These are phyloP conservation scores for Drosophila borborema DNA, from an alignment of 2,888 invertebrate genomes.

Conservation along the genomic window DNA sequence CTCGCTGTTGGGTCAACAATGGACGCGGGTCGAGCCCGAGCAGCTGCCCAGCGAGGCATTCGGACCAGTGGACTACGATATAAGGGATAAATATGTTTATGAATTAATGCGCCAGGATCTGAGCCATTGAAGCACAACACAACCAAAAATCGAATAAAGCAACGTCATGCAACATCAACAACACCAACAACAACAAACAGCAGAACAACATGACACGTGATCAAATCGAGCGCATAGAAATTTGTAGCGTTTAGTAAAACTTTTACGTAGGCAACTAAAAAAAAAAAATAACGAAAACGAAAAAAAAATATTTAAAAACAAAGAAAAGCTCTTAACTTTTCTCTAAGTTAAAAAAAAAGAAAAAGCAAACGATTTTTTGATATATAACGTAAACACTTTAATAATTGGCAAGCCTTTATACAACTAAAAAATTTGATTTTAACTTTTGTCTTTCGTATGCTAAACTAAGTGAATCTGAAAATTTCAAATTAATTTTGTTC, in stretches of 20 bases:
- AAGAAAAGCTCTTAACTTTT: slow-evolving; percentile 28
- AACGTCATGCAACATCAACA: slow-evolving; percentile 35
- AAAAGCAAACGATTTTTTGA: slow-evolving; percentile 40
- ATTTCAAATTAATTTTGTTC: slow-evolving; percentile 47
- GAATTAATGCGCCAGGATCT: slow-evolving; percentile 84
- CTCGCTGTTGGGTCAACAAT: slow-evolving; percentile 82
- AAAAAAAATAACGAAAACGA: background rate
- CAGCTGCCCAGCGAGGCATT: slow-evolving; percentile 81
- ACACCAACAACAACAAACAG: slow-evolving; percentile 33
- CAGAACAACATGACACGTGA: slow-evolving; percentile 67
- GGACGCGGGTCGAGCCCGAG: slow-evolving; percentile 80
- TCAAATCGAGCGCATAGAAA: slow-evolving; percentile 68
- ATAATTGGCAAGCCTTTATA: slow-evolving; percentile 67
- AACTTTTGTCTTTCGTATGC: slow-evolving; percentile 41
- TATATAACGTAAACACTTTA: slow-evolving; percentile 32
- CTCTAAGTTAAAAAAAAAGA: slow-evolving; percentile 22
- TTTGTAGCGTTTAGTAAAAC: slow-evolving; percentile 62
- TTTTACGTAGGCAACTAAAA: slow-evolving; percentile 36
- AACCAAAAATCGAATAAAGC: slow-evolving; percentile 52
- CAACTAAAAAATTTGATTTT: slow-evolving; percentile 38
- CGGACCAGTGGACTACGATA: slow-evolving; percentile 81
- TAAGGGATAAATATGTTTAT: slow-evolving; percentile 84
- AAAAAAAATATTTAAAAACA: slow-evolving; percentile 3
- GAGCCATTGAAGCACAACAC: slow-evolving; percentile 59
- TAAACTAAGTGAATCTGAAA: slow-evolving; percentile 39